Conservation (phyloP, 2,888 invertebrate genomes). For the Alcis repandata region DNA sequence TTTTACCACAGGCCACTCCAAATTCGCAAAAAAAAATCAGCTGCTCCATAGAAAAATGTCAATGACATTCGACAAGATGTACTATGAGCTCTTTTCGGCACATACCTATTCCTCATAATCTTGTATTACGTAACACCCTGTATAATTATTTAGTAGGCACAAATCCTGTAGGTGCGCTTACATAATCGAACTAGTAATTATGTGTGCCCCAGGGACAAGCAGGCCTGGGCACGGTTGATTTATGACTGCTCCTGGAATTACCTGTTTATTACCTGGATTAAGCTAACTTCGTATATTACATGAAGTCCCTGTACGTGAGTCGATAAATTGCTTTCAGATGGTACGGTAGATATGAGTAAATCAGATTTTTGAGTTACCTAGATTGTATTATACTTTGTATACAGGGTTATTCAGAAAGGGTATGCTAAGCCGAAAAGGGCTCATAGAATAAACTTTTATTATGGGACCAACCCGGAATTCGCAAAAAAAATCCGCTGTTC, state of each 20-base stretch:
- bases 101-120: too few relatives aligned
- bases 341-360: constrained; percentile 7
- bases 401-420: too few relatives aligned
- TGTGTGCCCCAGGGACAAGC: constrained; percentile 14
- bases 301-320: constrained; percentile 24
- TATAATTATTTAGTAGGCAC: not conserved
- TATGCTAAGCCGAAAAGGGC: too few relatives aligned
- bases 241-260: constrained; percentile 28
- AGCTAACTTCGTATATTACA: constrained; percentile 21
- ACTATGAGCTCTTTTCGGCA: too few relatives aligned
- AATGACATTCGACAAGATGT: too few relatives aligned
- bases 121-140: not conserved
- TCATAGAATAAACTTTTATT: too few relatives aligned
- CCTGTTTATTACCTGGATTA: constrained; percentile 32
- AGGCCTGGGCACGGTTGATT: constrained; percentile 24
- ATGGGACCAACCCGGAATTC: too few relatives aligned
- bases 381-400: too few relatives aligned
- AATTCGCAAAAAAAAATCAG: too few relatives aligned
- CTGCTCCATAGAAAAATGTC: too few relatives aligned
- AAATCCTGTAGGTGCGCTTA: constrained; percentile 8
- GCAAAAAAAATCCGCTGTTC: too few relatives aligned
- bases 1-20: too few relatives aligned
- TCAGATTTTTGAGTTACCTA: constrained; percentile 9
- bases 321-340: constrained; percentile 30
- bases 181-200: constrained; percentile 24